Evolutionary conservation across 2,113 vertebrate species (phyloP), one percentile per base, ranked within the genome.

Genomic region (Pongo abelii): DNA sequence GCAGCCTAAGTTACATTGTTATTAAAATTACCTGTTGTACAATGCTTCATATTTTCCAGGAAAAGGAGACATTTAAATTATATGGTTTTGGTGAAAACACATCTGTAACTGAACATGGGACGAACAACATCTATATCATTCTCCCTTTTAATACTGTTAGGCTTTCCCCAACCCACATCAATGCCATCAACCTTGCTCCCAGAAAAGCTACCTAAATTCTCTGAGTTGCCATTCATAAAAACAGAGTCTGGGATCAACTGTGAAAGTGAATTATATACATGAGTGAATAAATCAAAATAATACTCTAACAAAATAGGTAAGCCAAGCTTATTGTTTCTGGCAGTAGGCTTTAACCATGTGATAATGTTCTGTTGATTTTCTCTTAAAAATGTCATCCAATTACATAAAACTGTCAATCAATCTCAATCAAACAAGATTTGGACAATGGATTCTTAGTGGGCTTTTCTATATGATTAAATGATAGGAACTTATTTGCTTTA

Each of bases 221-320:
- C 22, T 16, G 72, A 89, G 18, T 18, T 59, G 9, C 18, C 40
- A 79, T 22, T 83, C 92, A 90, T 94, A 50, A 69, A 67, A 75
- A 77, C 18, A 61, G 38, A 74, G 12, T 78, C 61, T 94, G 48
- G 13, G 40, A 77, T 84, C 61, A 93, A 30, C 50, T 88, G 27
- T 81, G 64, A 85, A 92, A 93, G 38, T 85, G 9, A 93, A 84
- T 55, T 75, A 64, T 48, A 88, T 40, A 84, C 14, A 74, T 85
- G 70, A 78, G 69, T 14, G 40, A 92, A 79, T 69, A 89, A 93
- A 92, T 48, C 43, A 93, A 93, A 96, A 50, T 46, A 89, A 94
- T n/a, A 87, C 1, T 91, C 13, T 88, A 81, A 79, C 22, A 69
- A 91, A 91, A 87, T 14, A 89, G 1, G 12, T 46, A 84, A 87